A percentile compares a stretch with the other conserved stretches of the same genome.
phyloP scores from a whole-genome alignment of 2,113 vertebrate species.

The Anhinga rufa region DNA sequence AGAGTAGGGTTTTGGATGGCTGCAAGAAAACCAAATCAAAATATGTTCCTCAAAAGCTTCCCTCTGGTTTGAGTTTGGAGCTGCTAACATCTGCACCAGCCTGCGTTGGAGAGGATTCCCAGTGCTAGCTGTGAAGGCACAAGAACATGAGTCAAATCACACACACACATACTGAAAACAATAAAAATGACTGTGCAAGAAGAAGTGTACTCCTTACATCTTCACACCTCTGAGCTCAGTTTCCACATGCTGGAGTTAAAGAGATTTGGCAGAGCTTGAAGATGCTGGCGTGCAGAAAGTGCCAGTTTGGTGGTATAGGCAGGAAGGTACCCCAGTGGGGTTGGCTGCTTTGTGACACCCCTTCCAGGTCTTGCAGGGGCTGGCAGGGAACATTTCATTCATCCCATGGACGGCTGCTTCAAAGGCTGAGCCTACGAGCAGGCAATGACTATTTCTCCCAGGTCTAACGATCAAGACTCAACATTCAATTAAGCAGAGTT shows the following conservation, averaged over 20 bases:
- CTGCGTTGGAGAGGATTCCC: rapidly evolving
- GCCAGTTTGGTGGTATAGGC: neutral
- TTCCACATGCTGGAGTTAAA: neutral
- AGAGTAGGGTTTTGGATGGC: neutral
- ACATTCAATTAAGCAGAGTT: slow-evolving; percentile 18
- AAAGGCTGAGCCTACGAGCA: neutral
- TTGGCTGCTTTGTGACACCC: rapidly evolving
- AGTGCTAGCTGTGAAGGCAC: neutral
- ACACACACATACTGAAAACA: neutral
- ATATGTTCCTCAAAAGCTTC: neutral
- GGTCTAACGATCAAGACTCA: neutral
- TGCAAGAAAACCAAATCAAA: neutral
- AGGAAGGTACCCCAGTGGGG: neutral
- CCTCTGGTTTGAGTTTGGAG: neutral
- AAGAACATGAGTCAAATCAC: neutral
- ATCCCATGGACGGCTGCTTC: neutral
- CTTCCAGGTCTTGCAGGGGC: neutral
- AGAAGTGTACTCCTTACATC: neutral
- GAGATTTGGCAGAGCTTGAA: neutral
- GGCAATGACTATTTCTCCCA: neutral
- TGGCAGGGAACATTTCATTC: rapidly evolving
- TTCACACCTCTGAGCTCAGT: neutral
- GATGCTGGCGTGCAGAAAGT: neutral
- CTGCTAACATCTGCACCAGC: neutral
- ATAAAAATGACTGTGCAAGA: neutral